A percentile compares a stretch with the other conserved stretches of the same genome.
These are phyloP conservation scores for Lophura nycthemera DNA, from an alignment of 2,113 vertebrate genomes.

Conservation along the genomic window DNA sequence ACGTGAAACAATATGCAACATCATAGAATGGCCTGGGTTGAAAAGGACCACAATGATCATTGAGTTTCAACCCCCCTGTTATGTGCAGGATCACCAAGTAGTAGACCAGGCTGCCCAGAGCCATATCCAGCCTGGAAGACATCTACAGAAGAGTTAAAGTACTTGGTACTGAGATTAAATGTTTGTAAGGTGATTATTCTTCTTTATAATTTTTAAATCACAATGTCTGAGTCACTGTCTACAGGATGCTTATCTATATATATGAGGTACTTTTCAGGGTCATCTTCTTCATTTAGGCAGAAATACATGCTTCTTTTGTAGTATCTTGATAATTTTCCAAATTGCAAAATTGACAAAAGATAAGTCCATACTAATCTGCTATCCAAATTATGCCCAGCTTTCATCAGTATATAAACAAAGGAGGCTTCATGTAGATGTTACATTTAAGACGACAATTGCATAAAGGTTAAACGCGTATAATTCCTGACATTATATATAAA, in stretches of 20 bases:
- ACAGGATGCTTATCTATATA: not conserved
- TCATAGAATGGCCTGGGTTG: not conserved
- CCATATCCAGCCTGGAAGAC: too few relatives aligned
- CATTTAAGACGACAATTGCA: not conserved
- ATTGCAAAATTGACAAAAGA: not conserved
- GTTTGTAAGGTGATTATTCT: not conserved
- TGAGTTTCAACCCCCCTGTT: too few relatives aligned
- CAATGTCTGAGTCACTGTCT: not conserved
- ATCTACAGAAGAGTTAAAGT: not conserved
- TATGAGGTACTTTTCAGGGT: not conserved
- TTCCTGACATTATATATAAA: constrained; percentile 14
- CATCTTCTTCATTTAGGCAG: not conserved
- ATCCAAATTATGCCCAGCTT: not conserved
- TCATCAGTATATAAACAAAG: not conserved
- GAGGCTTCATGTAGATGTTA: not conserved
- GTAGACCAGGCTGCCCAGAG: too few relatives aligned
- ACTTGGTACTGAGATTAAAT: not conserved
- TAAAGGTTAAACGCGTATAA: constrained; percentile 21
- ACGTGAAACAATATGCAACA: not conserved
- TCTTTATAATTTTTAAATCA: not conserved
- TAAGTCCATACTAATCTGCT: not conserved
- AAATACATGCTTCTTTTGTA: not conserved
- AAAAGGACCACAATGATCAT: too few relatives aligned
- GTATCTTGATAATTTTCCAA: not conserved
- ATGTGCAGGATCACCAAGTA: too few relatives aligned